Conservation (phyloP, 1,140 invertebrate species). For the Drosophila miranda region DNA sequence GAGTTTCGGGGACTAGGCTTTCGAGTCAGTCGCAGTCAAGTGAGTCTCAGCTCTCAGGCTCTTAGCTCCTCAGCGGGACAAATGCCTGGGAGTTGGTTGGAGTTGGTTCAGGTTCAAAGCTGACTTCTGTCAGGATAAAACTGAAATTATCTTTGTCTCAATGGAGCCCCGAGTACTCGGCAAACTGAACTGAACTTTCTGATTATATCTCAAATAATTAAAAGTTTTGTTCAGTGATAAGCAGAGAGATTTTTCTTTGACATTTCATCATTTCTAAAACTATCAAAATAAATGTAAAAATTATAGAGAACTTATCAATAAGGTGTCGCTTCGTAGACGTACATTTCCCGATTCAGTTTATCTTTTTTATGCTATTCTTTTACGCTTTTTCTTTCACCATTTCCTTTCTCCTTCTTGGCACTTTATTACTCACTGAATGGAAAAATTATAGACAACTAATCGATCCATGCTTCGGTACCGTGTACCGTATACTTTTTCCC, state of each 20-base stretch:
- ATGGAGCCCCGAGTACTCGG: background rate
- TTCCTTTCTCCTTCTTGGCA: constrained; percentile 16
- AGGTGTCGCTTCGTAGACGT: no score
- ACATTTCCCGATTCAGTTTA: no score
- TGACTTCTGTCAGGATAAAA: constrained; percentile 1
- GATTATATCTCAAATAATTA: background rate
- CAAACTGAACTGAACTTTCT: no score
- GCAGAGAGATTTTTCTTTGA: no score
- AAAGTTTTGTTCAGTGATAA: background rate
- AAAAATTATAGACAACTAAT: constrained; percentile 82
- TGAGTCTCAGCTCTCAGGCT: constrained; percentile 44
- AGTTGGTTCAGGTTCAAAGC: constrained; percentile 60
- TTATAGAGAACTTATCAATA: no score
- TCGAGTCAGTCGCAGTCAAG: constrained; percentile 53
- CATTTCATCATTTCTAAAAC: no score
- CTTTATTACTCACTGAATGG: constrained; percentile 77
- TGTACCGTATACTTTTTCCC: constrained; percentile 27
- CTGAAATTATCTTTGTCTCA: constrained; percentile 7
- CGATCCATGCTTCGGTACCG: constrained; percentile 38
- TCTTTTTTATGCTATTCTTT: background rate
- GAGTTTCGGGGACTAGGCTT: constrained; percentile 44
- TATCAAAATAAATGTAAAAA: no score
- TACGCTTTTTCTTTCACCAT: background rate
- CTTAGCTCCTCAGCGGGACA: constrained; percentile 38
- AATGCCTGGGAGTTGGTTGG: constrained; percentile 4